phyloP scores from a whole-genome alignment of 1,140 invertebrate genomes.

The Drosophila sucinea region DNA sequence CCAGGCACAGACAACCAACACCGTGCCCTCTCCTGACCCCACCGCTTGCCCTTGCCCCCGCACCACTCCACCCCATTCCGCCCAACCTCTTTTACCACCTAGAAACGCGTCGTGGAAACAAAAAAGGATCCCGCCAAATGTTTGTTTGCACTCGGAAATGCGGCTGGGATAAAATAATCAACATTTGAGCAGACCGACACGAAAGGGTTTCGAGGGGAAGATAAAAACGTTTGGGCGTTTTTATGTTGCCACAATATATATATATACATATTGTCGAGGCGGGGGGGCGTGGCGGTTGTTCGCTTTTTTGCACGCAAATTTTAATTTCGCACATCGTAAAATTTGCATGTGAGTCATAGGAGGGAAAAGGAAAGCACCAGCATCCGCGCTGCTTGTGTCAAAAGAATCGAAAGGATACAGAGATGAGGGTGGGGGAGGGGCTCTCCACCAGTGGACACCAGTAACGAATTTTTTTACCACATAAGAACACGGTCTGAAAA shows the following conservation, averaged over 20 bases:
- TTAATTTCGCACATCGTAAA: constrained; percentile 68
- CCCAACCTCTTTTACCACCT: neutral
- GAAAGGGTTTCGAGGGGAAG: neutral
- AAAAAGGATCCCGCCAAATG: constrained; percentile 39
- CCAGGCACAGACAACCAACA: constrained; percentile 44
- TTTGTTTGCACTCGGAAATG: constrained; percentile 50
- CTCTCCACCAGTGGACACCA: constrained; percentile 37
- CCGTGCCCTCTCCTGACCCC: constrained; percentile 22
- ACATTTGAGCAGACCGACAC: constrained; percentile 45
- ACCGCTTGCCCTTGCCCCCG: neutral
- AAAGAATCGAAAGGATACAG: neutral
- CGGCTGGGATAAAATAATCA: constrained; percentile 67
- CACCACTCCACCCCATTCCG: neutral
- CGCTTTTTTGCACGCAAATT: constrained; percentile 55
- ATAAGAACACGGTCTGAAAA: constrained; percentile 31
- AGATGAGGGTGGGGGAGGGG: constrained; percentile 13
- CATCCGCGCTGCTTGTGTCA: neutral
- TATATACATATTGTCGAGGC: neutral
- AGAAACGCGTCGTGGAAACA: constrained; percentile 1
- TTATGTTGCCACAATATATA: neutral
- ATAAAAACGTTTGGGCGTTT: constrained; percentile 30
- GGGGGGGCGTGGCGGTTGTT: neutral
- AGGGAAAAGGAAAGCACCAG: constrained; percentile 14
- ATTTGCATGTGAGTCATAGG: constrained; percentile 23
- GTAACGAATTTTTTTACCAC: constrained; percentile 47